phyloP scores from a whole-genome alignment of 2,888 invertebrate genomes.

The Cheilosia impressa region DNA sequence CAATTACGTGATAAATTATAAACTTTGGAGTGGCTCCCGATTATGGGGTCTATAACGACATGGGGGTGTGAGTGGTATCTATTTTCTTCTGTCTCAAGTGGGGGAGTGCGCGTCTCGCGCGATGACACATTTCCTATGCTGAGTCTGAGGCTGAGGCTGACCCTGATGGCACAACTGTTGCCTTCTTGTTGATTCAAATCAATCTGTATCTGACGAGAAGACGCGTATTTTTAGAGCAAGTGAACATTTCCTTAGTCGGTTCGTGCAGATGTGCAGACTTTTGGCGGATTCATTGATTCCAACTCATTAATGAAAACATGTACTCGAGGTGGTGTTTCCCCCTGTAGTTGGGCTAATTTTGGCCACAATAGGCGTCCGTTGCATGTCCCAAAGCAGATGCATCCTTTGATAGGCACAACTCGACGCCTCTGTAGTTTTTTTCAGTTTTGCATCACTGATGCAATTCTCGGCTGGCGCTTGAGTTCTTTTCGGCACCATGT shows the following conservation, averaged over 20 bases:
- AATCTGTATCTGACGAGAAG: not conserved
- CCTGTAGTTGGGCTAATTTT: constrained; percentile 12
- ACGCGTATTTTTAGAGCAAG: constrained; percentile 23
- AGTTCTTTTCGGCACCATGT: not conserved
- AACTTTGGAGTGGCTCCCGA: constrained; percentile 59
- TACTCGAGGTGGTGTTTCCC: constrained; percentile 19
- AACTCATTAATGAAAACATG: constrained; percentile 38
- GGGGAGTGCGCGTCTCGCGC: constrained; percentile 20
- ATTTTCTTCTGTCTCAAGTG: constrained; percentile 40
- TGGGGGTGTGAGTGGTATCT: constrained; percentile 1
- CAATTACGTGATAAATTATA: constrained; percentile 73
- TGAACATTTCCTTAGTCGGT: constrained; percentile 4
- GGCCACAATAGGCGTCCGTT: not conserved
- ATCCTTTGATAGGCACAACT: constrained; percentile 14
- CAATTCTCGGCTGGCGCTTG: constrained; percentile 62
- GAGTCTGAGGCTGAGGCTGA: constrained; percentile 34
- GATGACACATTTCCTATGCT: constrained; percentile 59
- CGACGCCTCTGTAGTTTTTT: constrained; percentile 6
- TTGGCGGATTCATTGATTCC: constrained; percentile 24
- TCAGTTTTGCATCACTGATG: constrained; percentile 30
- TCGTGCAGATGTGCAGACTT: constrained; percentile 59
- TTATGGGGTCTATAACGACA: constrained; percentile 55
- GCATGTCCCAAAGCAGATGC: constrained; percentile 38
- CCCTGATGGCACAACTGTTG: constrained; percentile 40
- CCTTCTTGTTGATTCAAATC: constrained; percentile 32